Evolutionary conservation across 2,113 vertebrate genomes (phyloP).

Genomic region (Rhadina sibilatrix): DNA sequence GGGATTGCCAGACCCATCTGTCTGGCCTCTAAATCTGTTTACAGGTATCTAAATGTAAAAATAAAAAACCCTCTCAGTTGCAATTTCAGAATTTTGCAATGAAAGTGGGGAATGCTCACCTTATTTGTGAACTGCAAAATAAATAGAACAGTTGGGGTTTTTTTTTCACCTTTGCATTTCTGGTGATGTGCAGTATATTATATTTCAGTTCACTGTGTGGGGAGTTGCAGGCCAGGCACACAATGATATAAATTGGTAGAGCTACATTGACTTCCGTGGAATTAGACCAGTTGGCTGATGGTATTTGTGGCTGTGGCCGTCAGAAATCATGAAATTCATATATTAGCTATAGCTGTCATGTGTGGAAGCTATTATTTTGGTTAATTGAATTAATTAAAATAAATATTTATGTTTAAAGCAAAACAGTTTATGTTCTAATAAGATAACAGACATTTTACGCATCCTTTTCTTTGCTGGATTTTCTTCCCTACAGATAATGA

Average conservation of each 20-base stretch:
- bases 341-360: constrained; percentile 50
- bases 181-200: not conserved
- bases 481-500: constrained; percentile 65
- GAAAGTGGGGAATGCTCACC: not conserved
- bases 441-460: constrained; percentile 61
- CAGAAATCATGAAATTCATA: constrained; percentile 35
- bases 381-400: constrained; percentile 72
- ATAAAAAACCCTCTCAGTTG: rapidly evolving
- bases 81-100: not conserved
- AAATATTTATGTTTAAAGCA: constrained; percentile 71
- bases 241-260: not conserved
- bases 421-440: constrained; percentile 68
- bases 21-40: not conserved
- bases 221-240: not conserved
- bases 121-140: not conserved
- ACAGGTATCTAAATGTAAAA: not conserved
- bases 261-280: not conserved
- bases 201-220: not conserved
- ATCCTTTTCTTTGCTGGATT: constrained; percentile 60
- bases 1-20: constrained; percentile 7
- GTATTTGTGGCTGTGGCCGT: not conserved
- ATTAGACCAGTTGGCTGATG: not conserved
- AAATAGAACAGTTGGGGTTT: not conserved
- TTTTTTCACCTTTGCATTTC: not conserved
- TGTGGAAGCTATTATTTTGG: constrained; percentile 64